A percentile compares a stretch with the other conserved stretches of the same genome.
Evolutionary conservation across 2,888 invertebrate genomes (phyloP).

Genomic region (Marronus borbonicus): DNA sequence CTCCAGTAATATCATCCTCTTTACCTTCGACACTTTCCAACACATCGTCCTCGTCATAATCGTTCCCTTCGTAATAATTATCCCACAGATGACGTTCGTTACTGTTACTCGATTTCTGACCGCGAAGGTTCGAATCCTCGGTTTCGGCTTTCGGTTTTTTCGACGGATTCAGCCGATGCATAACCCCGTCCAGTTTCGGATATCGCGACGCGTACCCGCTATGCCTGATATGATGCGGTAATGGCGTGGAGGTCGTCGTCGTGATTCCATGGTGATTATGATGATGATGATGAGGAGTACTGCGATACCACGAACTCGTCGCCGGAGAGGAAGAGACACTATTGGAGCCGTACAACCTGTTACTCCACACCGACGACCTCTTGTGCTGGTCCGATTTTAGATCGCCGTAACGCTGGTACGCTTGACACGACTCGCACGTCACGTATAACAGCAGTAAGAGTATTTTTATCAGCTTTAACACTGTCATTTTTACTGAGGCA

Average conservation of each 20-base stretch:
- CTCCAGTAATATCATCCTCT: slow-evolving; percentile 40
- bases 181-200: slow-evolving; percentile 45
- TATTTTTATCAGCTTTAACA: slow-evolving; percentile 43
- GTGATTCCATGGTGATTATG: background rate
- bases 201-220: slow-evolving; percentile 47
- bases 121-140: background rate
- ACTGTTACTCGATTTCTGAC: slow-evolving; percentile 1
- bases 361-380: slow-evolving; percentile 36
- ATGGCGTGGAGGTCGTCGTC: slow-evolving; percentile 35
- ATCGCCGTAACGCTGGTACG: slow-evolving; percentile 40
- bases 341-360: slow-evolving; percentile 21
- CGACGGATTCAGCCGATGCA: slow-evolving; percentile 46
- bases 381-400: slow-evolving; percentile 36
- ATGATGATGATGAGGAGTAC: slow-evolving; percentile 28
- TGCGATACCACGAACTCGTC: slow-evolving; percentile 43
- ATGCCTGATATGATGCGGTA: slow-evolving; percentile 47
- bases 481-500: slow-evolving; percentile 45
- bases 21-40: slow-evolving; percentile 21
- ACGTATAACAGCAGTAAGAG: slow-evolving; percentile 35
- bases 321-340: slow-evolving; percentile 17
- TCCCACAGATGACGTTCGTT: slow-evolving; percentile 23
- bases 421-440: slow-evolving; percentile 41
- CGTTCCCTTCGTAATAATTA: slow-evolving; percentile 41
- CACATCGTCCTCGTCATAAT: slow-evolving; percentile 46
- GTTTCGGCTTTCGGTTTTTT: slow-evolving; percentile 33